Conservation (phyloP, 2,888 invertebrate species). For the Phalera bucephala region DNA sequence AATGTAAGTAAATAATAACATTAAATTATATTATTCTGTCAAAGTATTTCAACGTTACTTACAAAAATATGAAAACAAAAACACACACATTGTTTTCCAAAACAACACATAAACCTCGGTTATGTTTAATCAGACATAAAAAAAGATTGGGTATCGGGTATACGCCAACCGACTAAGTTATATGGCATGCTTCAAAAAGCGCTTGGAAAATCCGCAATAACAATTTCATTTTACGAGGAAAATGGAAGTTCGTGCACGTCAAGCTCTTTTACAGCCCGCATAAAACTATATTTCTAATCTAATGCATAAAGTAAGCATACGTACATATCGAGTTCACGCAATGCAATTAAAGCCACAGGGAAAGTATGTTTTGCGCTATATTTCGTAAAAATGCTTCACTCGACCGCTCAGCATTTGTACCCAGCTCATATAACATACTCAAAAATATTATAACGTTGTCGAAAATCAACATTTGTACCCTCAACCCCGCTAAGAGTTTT, state of each 20-base stretch:
- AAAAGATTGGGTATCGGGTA: neutral
- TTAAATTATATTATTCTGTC: no score
- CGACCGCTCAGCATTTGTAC: no score
- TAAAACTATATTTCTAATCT: conserved; percentile 35
- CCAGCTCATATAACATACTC: no score
- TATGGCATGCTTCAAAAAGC: neutral
- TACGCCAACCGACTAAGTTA: neutral
- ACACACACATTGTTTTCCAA: no score
- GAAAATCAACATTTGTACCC: no score
- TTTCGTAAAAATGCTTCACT: no score
- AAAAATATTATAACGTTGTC: no score
- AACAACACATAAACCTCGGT: neutral
- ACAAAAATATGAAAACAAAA: no score
- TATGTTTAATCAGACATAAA: neutral
- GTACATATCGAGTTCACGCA: conserved; percentile 40
- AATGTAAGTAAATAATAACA: no score
- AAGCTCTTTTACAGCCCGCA: conserved; percentile 29
- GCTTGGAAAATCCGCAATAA: conserved; percentile 14
- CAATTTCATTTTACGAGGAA: conserved; percentile 27
- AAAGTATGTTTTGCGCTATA: no score
- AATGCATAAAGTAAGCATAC: conserved; percentile 33
- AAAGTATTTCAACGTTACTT: no score
- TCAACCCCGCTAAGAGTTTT: no score
- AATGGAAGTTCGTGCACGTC: conserved; percentile 19
- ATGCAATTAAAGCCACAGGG: conserved; percentile 37